A percentile compares a stretch with the other conserved stretches of the same genome.
Evolutionary conservation across 1,140 invertebrate species (phyloP).

Genomic region (Varroa destructor): DNA sequence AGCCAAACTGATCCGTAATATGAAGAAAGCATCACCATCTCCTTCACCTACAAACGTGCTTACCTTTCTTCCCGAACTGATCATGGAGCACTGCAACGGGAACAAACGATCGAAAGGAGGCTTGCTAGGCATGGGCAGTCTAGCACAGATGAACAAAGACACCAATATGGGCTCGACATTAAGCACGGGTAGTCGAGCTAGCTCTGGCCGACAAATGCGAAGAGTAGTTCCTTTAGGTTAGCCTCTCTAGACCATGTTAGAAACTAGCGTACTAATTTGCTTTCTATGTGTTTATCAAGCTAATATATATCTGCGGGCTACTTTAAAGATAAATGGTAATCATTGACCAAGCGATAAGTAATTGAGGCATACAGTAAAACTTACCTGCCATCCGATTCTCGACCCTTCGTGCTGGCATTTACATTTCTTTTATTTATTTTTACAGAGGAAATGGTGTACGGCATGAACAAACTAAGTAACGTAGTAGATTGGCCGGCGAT

Average conservation of each 20-base stretch:
- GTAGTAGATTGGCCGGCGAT: slow-evolving; percentile 37
- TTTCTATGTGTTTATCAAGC: no score
- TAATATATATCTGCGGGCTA: no score
- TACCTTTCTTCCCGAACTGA: slow-evolving; percentile 47
- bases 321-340: no score
- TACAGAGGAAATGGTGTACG: slow-evolving; percentile 26
- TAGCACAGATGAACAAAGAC: slow-evolving; percentile 21
- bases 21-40: slow-evolving; percentile 93
- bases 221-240: slow-evolving; percentile 14
- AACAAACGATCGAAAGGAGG: slow-evolving; percentile 15
- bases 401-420: no score
- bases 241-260: no score
- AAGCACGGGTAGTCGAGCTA: slow-evolving; percentile 22
- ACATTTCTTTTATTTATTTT: slow-evolving; percentile 7
- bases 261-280: no score
- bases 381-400: no score
- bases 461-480: slow-evolving; percentile 26
- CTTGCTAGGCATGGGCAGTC: slow-evolving; percentile 15
- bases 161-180: slow-evolving; percentile 8
- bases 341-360: no score
- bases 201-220: slow-evolving; percentile 24
- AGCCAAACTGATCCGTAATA: slow-evolving; percentile 93
- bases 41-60: slow-evolving; percentile 91
- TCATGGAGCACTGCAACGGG: slow-evolving; percentile 26
- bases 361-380: no score